phyloP scores from a whole-genome alignment of 2,797 vertebrate species.

The Synaphobranchus kaupii region DNA sequence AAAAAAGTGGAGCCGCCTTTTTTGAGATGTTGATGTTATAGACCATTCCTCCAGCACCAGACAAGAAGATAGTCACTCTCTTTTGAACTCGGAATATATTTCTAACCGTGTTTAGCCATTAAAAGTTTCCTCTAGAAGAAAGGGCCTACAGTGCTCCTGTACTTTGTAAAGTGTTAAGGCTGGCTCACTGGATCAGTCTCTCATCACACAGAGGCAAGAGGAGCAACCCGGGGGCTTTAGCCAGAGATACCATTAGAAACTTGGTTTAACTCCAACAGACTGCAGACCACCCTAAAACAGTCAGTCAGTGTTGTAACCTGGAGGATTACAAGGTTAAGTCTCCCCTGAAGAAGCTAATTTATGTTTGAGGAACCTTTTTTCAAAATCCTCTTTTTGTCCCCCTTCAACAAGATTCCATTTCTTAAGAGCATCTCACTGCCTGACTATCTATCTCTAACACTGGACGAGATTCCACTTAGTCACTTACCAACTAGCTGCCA shows the following conservation, averaged over 20 bases:
- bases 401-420: not conserved
- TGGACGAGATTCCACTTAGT: not conserved
- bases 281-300: not conserved
- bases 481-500: not conserved
- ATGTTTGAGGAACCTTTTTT: not conserved
- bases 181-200: not conserved
- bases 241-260: not conserved
- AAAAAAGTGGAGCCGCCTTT: not conserved
- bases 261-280: not conserved
- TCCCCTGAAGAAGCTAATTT: not conserved
- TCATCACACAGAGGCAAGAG: not conserved
- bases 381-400: not conserved
- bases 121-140: not conserved
- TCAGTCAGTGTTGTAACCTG: not conserved
- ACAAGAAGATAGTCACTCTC: not conserved
- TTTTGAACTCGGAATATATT: not conserved
- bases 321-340: constrained; percentile 1
- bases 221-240: constrained; percentile 1
- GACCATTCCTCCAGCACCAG: not conserved
- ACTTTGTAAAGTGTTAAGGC: not conserved
- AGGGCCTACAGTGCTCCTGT: not conserved
- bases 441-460: not conserved
- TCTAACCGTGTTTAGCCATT: not conserved
- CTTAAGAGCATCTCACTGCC: not conserved
- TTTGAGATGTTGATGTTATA: not conserved